Evolutionary conservation across 2,888 invertebrate genomes (phyloP).

Genomic region (Drosophila multiciliata): DNA sequence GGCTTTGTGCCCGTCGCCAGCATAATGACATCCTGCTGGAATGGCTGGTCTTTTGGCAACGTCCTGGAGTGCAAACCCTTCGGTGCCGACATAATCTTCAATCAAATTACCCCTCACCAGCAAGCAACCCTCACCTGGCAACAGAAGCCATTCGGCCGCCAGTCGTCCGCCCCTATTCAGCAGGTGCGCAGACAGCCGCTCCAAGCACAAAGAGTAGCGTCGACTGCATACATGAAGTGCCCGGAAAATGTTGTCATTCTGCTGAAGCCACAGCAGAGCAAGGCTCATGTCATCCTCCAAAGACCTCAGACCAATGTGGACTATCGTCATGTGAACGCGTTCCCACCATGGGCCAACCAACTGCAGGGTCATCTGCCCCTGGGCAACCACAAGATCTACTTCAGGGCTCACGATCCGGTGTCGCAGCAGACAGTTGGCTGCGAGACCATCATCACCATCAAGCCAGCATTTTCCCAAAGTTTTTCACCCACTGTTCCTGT

Average conservation of each 20-base stretch:
- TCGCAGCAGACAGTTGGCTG: slow-evolving; percentile 87
- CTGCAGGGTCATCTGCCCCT: slow-evolving; percentile 87
- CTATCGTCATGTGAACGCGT: slow-evolving; percentile 87
- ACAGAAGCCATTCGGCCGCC: slow-evolving; percentile 1
- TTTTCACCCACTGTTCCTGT: neutral
- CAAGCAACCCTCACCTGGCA: slow-evolving; percentile 34
- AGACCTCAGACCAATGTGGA: slow-evolving; percentile 88
- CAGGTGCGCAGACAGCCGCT: slow-evolving; percentile 5
- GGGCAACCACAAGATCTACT: slow-evolving; percentile 87
- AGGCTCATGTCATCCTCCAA: slow-evolving; percentile 85
- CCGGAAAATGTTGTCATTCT: slow-evolving; percentile 87
- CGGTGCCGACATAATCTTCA: slow-evolving; percentile 5
- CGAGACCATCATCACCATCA: slow-evolving; percentile 87
- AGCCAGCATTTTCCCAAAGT: slow-evolving; percentile 81
- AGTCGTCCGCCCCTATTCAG: neutral
- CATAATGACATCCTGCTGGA: slow-evolving; percentile 81
- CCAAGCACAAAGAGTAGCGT: neutral
- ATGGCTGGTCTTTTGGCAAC: slow-evolving; percentile 83
- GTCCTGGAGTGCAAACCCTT: slow-evolving; percentile 79
- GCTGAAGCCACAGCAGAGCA: slow-evolving; percentile 84
- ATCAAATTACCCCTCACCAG: neutral
- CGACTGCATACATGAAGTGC: slow-evolving; percentile 87
- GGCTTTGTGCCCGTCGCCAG: slow-evolving; percentile 85
- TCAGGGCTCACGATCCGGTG: slow-evolving; percentile 87
- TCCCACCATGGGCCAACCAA: slow-evolving; percentile 88